Evolutionary conservation across 2,797 vertebrate species (phyloP), one percentile per base, ranked within the genome.

Genomic region (Antrozous pallidus): DNA sequence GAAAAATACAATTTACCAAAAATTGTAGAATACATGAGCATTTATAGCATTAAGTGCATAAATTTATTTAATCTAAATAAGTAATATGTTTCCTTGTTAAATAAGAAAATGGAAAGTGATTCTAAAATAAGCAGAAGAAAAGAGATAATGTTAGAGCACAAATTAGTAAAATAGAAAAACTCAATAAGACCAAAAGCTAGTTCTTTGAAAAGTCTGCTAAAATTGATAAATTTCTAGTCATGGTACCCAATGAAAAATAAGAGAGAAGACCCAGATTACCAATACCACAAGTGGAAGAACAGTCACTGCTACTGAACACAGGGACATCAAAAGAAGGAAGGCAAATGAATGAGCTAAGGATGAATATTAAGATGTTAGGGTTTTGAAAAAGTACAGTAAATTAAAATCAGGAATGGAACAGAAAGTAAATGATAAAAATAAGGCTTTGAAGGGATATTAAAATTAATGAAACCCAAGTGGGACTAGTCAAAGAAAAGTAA

Each of bases 1-100:
- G 22, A 81, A 81, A 85, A 89, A 49, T 49, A 61, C 3, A 69
- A 61, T 80, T 91, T 56, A 86, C 54, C 38, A 90, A 87, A 93
- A 90, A 82, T 0, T 40, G 13, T 70, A 38, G 63, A 24, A 54
- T 49, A 65, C 4, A 77, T 22, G 5, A 56, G 12, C 38, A 90
- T 33, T 56, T 82, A n/a, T 47, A 40, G 36, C 49, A 77, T 45
- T 70, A 47, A 70, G 63, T 56, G 26, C 26, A 77, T n/a, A 63
- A 3, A 31, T 45, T 18, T 51, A 9, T 20, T 75, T 70, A 81
- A 45, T n/a, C 42, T 61, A 74, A 81, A 86, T 63, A 85, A 85
- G 38, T 70, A 74, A 67, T 8, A 17, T 45, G 13, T 51, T 80
- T 80, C 20, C n/a, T 54, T 24, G 58, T 61, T 81, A 82, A 63